These are phyloP conservation scores for Sebastes schlegelii DNA, from an alignment of 2,113 vertebrate genomes.

Conservation along the genomic window DNA sequence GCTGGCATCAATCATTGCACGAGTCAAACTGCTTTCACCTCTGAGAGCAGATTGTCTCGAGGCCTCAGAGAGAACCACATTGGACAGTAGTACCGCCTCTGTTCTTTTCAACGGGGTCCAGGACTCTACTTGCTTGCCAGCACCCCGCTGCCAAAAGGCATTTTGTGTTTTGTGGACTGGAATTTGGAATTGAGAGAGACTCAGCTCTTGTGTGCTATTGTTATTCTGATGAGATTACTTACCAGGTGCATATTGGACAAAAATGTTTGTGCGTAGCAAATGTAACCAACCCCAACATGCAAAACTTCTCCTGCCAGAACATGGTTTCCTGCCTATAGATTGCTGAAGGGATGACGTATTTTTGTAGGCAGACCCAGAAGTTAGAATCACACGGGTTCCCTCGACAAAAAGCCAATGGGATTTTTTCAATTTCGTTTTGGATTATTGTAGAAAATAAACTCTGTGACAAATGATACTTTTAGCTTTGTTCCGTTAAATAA, in stretches of 20 bases:
- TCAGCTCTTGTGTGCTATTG: neutral
- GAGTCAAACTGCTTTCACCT: constrained; percentile 14
- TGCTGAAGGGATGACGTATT: too few species aligned
- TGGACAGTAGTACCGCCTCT: neutral
- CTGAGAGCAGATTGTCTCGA: constrained; percentile 23
- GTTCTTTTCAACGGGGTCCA: constrained; percentile 15
- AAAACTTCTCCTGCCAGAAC: neutral
- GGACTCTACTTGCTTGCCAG: neutral
- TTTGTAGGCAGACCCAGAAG: too few species aligned
- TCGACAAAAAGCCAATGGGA: too few species aligned
- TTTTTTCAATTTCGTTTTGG: too few species aligned
- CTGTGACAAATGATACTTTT: too few species aligned
- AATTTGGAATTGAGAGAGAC: neutral
- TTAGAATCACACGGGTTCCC: too few species aligned
- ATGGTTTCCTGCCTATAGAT: too few species aligned
- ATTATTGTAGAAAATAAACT: too few species aligned
- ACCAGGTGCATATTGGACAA: neutral
- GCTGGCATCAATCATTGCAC: constrained; percentile 24
- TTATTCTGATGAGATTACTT: neutral
- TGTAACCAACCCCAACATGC: neutral
- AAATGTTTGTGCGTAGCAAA: neutral
- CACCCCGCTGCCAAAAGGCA: constrained; percentile 15
- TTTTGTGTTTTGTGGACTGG: constrained; percentile 3
- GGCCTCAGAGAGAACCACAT: constrained; percentile 8
- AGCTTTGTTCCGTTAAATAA: too few species aligned